phyloP scores from a whole-genome alignment of 2,113 vertebrate species.

The Hypanus sabinus region DNA sequence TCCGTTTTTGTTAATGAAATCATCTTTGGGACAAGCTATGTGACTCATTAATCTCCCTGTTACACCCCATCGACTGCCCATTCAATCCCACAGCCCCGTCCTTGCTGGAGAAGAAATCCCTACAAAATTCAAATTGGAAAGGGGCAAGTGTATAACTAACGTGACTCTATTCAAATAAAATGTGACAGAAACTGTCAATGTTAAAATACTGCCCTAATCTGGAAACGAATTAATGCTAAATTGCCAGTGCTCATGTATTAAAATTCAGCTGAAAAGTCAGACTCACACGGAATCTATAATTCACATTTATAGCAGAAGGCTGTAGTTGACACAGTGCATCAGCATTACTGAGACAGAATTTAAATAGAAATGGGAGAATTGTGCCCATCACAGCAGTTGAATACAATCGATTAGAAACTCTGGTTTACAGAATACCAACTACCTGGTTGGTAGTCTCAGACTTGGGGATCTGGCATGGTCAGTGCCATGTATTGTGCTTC shows the following conservation, averaged over 20 bases:
- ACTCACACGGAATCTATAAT: slow-evolving; percentile 26
- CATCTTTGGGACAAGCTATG: not conserved
- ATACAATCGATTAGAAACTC: not conserved
- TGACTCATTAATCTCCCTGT: not conserved
- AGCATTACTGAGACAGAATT: slow-evolving; percentile 11
- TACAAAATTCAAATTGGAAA: not conserved
- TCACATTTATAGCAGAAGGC: not conserved
- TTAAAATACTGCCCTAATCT: not conserved
- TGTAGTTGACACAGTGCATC: not conserved
- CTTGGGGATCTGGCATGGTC: not conserved
- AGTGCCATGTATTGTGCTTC: no score
- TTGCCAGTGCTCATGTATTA: slow-evolving; percentile 28
- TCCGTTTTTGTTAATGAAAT: not conserved
- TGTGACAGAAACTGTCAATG: not conserved
- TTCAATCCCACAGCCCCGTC: not conserved
- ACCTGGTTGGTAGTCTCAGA: not conserved
- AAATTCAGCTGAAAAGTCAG: slow-evolving; percentile 25
- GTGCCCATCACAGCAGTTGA: not conserved
- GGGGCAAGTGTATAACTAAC: not conserved
- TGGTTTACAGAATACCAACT: not conserved
- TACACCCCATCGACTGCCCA: not conserved
- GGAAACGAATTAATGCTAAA: slow-evolving; percentile 26
- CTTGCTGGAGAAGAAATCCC: no score
- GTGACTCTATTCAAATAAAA: slow-evolving; percentile 7
- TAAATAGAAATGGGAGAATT: slow-evolving; percentile 3